A percentile compares a stretch with the other conserved stretches of the same genome.
Evolutionary conservation across 2,797 vertebrate genomes (phyloP).

Genomic region (Intellagama lesueurii): DNA sequence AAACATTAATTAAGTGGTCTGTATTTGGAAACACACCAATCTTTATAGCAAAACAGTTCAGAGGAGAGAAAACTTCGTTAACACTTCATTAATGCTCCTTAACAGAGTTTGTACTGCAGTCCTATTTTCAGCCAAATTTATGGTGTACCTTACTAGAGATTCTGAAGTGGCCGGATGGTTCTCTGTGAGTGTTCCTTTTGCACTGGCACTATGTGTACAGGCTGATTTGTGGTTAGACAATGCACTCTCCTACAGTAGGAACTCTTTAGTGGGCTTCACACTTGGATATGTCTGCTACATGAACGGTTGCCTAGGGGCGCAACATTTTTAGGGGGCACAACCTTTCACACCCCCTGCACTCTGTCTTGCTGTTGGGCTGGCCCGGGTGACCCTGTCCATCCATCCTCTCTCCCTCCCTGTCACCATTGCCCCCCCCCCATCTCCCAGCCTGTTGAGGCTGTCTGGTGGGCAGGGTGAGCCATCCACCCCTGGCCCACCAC

Average conservation of each 20-base stretch:
- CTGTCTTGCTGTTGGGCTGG: too few species aligned
- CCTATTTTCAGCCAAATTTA: neutral
- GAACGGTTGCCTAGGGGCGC: too few species aligned
- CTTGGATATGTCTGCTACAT: neutral
- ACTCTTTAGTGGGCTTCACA: neutral
- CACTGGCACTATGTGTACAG: neutral
- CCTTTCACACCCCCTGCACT: too few species aligned
- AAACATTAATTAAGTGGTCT: constrained; percentile 30
- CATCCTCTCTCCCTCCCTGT: too few species aligned
- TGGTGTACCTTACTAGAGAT: neutral
- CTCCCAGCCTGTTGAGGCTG: too few species aligned
- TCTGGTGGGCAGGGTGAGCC: too few species aligned
- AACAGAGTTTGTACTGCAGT: neutral
- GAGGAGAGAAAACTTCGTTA: neutral
- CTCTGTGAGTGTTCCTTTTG: neutral
- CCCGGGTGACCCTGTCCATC: too few species aligned
- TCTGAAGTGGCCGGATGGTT: too few species aligned
- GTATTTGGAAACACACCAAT: constrained; percentile 42
- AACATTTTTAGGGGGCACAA: too few species aligned
- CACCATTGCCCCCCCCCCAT: too few species aligned
- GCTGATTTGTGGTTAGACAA: neutral
- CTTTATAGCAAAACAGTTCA: fast-evolving
- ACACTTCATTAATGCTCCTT: neutral
- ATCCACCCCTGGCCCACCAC: too few species aligned
- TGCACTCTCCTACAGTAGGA: neutral